Base-by-base conservation (phyloP, 37 sponge, comb jelly and placozoan genomes). In the Beroe ovata region DNA sequence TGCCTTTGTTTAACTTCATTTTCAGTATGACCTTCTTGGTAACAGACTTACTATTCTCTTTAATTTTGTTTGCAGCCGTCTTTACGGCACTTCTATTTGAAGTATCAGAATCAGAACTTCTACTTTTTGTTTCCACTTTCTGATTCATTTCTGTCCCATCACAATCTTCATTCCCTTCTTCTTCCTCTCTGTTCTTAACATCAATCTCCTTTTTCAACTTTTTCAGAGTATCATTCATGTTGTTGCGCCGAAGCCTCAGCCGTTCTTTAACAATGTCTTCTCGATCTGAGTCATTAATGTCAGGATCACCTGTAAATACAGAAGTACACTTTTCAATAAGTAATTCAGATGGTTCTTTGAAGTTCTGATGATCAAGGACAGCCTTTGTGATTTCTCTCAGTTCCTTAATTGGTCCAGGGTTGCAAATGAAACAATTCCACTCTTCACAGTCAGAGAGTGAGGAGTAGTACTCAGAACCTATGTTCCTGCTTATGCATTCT, bases 281-380 rank as follows among this genome's bases (percentile, higher is more conserved):
- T n/a, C 84, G 26, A 41, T 77, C 84, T 77, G 84, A 77, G 25
- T 77, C 84, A 42, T 77, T 77, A 6, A 77, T 4, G 25, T 77
- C 84, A 14, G 84, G 28, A 42, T 77, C 84, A 19, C 84, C 84
- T 21, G 38, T 39, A 25, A 77, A 77, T 0, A 77, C 38, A 3
- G 84, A 42, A 1, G 84, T 28, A 40, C 84, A 77, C 25, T 42
- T 77, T 26, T 77, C 84, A 4, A 77, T 3, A 16, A 77, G 25
- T 54, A 77, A 26, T 1, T 77, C 84, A 41, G 84, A 40, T 30
- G 84, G 84, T 20, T 77, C 84, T 8, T 42, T 42, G 54, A 28
- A 77, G 28, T 77, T 77, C 47, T 77, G 84, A 20, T 42, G 54
- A 77, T 77, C 84, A 77, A 77, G 84, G 25, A 54, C 84, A 40